Conservation (phyloP, 2,888 invertebrate genomes). For the Lapara coniferarum region DNA sequence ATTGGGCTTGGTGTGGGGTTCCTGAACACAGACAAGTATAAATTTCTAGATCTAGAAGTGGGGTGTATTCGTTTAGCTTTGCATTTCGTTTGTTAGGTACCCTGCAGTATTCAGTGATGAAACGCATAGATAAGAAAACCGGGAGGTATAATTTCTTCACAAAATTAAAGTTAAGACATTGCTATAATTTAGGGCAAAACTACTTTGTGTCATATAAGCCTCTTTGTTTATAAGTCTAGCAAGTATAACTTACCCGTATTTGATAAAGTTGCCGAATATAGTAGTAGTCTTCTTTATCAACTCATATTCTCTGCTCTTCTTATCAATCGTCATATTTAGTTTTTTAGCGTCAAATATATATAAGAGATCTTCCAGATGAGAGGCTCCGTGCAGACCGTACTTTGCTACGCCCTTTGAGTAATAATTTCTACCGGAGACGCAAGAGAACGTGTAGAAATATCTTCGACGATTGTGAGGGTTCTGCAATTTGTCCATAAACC, state of each 20-base stretch:
- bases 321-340: conserved; percentile 44
- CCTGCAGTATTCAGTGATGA: too few species aligned
- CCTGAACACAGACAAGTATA: not conserved
- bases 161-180: too few species aligned
- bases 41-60: too few species aligned
- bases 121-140: too few species aligned
- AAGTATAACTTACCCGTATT: conserved; percentile 55
- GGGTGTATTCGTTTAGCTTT: too few species aligned
- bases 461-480: conserved; percentile 33
- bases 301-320: conserved; percentile 46
- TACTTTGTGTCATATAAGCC: too few species aligned
- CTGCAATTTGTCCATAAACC: conserved; percentile 39
- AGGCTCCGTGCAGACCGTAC: conserved; percentile 46
- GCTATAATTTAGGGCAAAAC: too few species aligned
- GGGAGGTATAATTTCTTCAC: too few species aligned
- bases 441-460: conserved; percentile 52
- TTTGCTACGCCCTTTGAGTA: conserved; percentile 42
- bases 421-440: conserved; percentile 49
- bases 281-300: conserved; percentile 51
- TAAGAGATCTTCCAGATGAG: conserved; percentile 54
- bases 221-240: too few species aligned
- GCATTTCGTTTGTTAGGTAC: too few species aligned
- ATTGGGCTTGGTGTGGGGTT: not conserved
- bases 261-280: conserved; percentile 62
- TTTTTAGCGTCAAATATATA: conserved; percentile 49